These are phyloP conservation scores for Gila robusta DNA, from an alignment of 2,797 vertebrate species.

Conservation along the genomic window DNA sequence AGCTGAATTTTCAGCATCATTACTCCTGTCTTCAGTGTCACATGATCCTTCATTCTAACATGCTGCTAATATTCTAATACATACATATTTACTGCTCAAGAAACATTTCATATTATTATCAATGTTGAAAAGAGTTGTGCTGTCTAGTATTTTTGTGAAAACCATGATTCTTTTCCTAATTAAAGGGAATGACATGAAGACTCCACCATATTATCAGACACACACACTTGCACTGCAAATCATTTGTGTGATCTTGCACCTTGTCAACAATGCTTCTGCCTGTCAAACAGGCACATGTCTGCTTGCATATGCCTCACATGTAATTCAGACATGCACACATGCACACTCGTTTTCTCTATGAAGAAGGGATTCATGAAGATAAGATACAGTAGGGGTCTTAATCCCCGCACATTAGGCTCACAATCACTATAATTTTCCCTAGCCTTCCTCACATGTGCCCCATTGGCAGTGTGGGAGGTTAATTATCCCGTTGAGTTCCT, in stretches of 20 bases:
- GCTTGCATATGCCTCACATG: not conserved
- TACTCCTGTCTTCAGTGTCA: not conserved
- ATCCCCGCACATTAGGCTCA: conserved; percentile 70
- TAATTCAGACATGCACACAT: conserved; percentile 15
- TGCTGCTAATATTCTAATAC: too few relatives aligned
- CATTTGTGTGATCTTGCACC: conserved; percentile 1
- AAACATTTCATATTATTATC: not conserved
- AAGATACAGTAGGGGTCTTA: conserved; percentile 43
- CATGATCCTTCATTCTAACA: not conserved
- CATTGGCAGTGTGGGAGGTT: conserved; percentile 79
- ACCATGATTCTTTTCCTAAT: conserved; percentile 44
- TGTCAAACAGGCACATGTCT: conserved; percentile 7
- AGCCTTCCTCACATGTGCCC: conserved; percentile 70
- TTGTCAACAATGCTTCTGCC: not conserved
- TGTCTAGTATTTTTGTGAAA: not conserved
- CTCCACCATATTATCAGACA: conserved; percentile 17
- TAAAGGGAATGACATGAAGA: conserved; percentile 52
- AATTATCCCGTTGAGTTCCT: conserved; percentile 69
- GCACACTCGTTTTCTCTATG: not conserved
- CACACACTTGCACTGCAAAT: conserved; percentile 2
- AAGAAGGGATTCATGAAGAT: conserved; percentile 25
- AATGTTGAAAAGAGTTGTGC: not conserved
- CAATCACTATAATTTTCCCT: conserved; percentile 82
- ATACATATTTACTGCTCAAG: not conserved
- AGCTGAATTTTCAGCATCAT: not conserved